Evolutionary conservation across 2,888 invertebrate genomes (phyloP), one percentile per base, ranked within the genome.

Genomic region (Acanthoscelides obtectus): DNA sequence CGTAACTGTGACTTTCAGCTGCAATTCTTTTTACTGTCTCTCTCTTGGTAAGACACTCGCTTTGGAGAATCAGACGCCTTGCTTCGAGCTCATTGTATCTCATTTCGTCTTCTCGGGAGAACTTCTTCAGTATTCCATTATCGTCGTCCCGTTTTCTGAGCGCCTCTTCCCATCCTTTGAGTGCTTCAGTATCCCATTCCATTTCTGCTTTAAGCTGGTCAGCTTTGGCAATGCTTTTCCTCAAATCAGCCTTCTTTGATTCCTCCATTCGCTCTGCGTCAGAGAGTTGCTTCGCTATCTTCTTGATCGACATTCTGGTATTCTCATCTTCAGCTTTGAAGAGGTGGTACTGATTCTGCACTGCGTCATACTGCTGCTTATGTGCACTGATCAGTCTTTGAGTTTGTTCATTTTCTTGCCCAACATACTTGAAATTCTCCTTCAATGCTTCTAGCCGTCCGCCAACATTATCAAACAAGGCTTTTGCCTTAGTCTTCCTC

Each of bases 101-200:
- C 69, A 90, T 89, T 21, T 90, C 86, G 82, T 95, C 94, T 76
- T 92, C 90, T 79, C 90, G 89, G 71, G 92, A 91, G 77, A 92
- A 93, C 80, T 90, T 90, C 78, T 91, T 90, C 66, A 94, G 89
- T n/a, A 93, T 84, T 25, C 88, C 87, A 76, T 91, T 93, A 72
- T 93, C 91, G 69, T 91, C 90, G 66, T 92, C 89, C 64, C 90
- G 89, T 72, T 90, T 88, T 76, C 90, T 89, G 72, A 94, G 87
- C 0, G 91, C 89, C 66, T 92, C 91, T 22, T 92, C 90, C 92
- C 93, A 94, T 69, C 92, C 91, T 67, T 89, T 86, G 70, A 94
- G 81, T 0, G 91, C 91, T 20, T 89, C 89, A 22, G 89, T 87
- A 75, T 92, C 93, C 83, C 92, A 91, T 72, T 91, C 89, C 0